Conservation (phyloP, 2,888 invertebrate genomes). For the Seira sanloemensis region DNA sequence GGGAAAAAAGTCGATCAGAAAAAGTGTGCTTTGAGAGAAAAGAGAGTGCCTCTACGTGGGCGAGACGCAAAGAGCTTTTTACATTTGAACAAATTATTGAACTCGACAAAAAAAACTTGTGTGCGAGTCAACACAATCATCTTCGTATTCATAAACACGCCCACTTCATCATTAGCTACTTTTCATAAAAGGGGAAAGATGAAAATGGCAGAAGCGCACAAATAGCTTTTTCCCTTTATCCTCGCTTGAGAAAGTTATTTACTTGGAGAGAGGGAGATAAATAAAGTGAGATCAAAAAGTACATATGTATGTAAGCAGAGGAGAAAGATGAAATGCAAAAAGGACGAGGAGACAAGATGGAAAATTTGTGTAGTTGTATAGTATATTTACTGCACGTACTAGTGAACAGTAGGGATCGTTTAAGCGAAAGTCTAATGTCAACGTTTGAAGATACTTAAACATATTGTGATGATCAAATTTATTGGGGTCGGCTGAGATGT, state of each 20-base stretch:
- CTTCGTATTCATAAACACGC: constrained; percentile 20
- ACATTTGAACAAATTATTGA: neutral
- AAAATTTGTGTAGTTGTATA: neutral
- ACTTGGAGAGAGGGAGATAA: too few species aligned
- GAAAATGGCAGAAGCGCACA: neutral
- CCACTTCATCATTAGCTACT: constrained; percentile 8
- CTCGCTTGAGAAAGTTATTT: too few species aligned
- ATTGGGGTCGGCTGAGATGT: constrained; percentile 99
- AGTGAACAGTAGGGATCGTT: constrained; percentile 99
- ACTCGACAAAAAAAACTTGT: neutral
- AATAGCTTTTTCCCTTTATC: too few species aligned
- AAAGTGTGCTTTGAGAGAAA: neutral
- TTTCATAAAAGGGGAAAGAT: neutral
- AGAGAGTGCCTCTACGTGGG: too few species aligned
- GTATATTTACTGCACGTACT: constrained; percentile 80
- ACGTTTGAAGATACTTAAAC: constrained; percentile 93
- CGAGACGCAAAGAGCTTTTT: neutral
- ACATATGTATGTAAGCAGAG: neutral
- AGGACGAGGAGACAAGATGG: neutral
- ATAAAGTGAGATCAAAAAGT: too few species aligned
- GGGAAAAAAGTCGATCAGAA: neutral
- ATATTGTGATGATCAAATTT: constrained; percentile 96
- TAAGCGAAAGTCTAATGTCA: constrained; percentile 95
- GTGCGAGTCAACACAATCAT: neutral
- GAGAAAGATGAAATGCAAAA: neutral